Evolutionary conservation across 2,113 vertebrate genomes (phyloP).

Genomic region (Pachypanchax playfairii): DNA sequence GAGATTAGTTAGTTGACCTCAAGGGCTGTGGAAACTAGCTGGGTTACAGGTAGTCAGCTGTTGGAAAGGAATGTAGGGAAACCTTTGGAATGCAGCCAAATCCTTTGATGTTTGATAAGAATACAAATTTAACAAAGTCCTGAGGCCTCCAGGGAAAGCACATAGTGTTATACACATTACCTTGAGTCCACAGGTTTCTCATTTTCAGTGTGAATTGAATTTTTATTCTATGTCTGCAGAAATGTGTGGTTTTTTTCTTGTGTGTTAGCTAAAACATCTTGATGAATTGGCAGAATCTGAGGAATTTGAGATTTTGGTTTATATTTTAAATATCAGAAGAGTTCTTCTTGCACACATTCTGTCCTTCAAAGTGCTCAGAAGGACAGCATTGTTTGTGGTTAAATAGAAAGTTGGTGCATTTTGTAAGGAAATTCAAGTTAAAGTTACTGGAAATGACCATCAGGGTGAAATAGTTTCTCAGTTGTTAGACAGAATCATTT

Average conservation of each 20-base stretch:
- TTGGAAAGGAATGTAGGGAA: constrained; percentile 11
- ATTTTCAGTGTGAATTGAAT: not conserved
- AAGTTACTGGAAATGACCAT: constrained; percentile 9
- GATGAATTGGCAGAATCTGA: constrained; percentile 1
- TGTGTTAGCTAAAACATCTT: constrained; percentile 9
- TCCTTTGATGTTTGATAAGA: too few species aligned
- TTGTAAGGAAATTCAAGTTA: constrained; percentile 24
- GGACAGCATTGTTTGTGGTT: not conserved
- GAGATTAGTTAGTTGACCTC: constrained; percentile 43
- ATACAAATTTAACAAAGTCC: constrained; percentile 11
- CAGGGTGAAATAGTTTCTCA: constrained; percentile 5
- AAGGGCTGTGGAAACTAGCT: constrained; percentile 4
- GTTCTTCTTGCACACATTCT: not conserved
- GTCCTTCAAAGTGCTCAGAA: not conserved
- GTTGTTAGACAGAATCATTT: constrained; percentile 10
- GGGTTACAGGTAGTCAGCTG: constrained; percentile 23
- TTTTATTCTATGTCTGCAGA: not conserved
- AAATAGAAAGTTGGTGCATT: constrained; percentile 3
- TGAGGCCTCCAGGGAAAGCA: not conserved
- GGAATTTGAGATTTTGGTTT: too few species aligned
- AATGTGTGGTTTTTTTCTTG: not conserved
- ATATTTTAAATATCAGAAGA: constrained; percentile 3
- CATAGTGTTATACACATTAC: not conserved
- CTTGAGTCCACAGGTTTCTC: constrained; percentile 1
- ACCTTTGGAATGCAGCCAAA: constrained; percentile 3